These are phyloP conservation scores for Eurosta solidaginis DNA, from an alignment of 1,140 invertebrate species.

Conservation along the genomic window DNA sequence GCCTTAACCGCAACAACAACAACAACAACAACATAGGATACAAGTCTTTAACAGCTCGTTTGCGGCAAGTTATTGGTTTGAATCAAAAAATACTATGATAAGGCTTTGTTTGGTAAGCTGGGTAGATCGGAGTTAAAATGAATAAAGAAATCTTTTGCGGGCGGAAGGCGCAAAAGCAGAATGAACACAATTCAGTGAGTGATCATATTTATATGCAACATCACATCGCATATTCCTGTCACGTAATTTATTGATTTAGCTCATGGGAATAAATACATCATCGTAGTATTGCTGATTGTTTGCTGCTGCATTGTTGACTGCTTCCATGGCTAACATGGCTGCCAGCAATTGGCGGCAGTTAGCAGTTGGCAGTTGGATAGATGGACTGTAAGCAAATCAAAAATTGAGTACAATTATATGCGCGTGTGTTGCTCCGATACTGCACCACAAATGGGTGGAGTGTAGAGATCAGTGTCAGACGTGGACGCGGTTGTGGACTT, in stretches of 20 bases:
- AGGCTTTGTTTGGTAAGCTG: no score
- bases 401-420: conserved; percentile 14
- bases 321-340: neutral
- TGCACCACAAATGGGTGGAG: neutral
- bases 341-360: neutral
- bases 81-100: no score
- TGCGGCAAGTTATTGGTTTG: no score
- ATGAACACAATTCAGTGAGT: neutral
- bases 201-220: neutral
- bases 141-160: no score
- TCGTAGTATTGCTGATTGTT: conserved; percentile 12
- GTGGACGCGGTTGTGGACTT: neutral
- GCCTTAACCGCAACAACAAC: no score
- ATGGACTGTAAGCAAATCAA: conserved; percentile 14
- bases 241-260: conserved; percentile 60
- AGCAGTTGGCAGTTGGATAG: neutral
- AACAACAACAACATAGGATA: no score
- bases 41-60: no score
- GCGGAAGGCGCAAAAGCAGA: neutral
- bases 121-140: no score
- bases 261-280: conserved; percentile 52
- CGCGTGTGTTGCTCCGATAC: neutral
- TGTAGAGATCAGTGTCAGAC: neutral
- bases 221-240: conserved; percentile 48
- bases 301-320: neutral